Evolutionary conservation across 2,113 vertebrate genomes (phyloP).

Genomic region (Cyprinodon tularosa): DNA sequence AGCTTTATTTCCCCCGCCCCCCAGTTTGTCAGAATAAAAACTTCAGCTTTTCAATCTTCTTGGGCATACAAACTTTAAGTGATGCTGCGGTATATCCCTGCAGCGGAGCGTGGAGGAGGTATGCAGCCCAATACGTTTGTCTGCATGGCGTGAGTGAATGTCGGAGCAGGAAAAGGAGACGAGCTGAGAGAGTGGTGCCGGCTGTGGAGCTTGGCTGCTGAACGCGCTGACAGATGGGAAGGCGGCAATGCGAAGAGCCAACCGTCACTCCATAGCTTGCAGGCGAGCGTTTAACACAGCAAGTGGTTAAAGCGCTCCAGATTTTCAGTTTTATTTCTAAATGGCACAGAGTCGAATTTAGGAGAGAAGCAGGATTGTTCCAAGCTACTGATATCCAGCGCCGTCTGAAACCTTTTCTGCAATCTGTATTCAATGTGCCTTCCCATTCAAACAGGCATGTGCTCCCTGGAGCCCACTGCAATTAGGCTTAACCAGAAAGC

Average conservation of each 20-base stretch:
- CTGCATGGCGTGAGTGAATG: conserved; percentile 52
- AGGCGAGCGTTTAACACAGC: conserved; percentile 44
- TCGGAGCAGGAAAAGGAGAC: conserved; percentile 15
- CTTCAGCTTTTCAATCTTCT: conserved; percentile 4
- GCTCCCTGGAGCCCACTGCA: conserved; percentile 45
- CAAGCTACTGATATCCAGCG: conserved; percentile 22
- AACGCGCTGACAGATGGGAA: conserved; percentile 58
- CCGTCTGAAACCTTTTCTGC: conserved; percentile 6
- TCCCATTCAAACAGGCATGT: conserved; percentile 7
- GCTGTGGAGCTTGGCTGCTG: conserved; percentile 62
- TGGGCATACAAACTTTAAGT: conserved; percentile 14
- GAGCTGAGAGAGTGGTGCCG: conserved; percentile 15
- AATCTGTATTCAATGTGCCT: conserved; percentile 42
- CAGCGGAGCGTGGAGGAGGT: conserved; percentile 32
- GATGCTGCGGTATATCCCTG: conserved; percentile 24
- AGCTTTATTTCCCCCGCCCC: background rate
- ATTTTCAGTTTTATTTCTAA: conserved; percentile 60
- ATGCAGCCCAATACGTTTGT: conserved; percentile 29
- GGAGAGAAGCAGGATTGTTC: conserved; percentile 32
- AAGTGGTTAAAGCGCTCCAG: conserved; percentile 55
- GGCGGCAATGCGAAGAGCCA: conserved; percentile 47
- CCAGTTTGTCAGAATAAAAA: conserved; percentile 13
- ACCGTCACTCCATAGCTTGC: conserved; percentile 57
- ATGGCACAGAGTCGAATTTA: conserved; percentile 22
- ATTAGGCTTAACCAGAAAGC: conserved; percentile 53